phyloP scores from a whole-genome alignment of 2,888 invertebrate species.

The Drosophila meridiana region DNA sequence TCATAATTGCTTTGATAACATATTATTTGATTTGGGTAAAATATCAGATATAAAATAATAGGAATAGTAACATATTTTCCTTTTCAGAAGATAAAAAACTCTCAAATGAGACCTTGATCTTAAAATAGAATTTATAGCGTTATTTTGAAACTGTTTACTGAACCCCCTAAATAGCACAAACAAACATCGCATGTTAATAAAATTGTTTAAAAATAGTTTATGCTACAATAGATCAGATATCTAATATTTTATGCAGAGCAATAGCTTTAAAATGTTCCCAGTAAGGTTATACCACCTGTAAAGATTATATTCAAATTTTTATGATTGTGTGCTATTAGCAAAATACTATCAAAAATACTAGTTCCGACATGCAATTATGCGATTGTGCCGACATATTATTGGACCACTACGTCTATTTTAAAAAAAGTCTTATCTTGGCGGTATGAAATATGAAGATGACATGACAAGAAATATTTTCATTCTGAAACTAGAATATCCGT shows the following conservation, averaged over 20 bases:
- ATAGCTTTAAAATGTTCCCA: neutral
- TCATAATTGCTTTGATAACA: neutral
- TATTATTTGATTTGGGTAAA: too few species aligned
- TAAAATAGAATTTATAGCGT: neutral
- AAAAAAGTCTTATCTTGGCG: neutral
- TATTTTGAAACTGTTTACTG: too few species aligned
- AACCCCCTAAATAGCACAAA: neutral
- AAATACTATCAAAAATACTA: neutral
- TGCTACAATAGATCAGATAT: neutral
- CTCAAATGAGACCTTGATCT: too few species aligned
- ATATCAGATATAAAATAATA: neutral
- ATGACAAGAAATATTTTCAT: too few species aligned
- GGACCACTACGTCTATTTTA: neutral
- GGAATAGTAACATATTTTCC: neutral
- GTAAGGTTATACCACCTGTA: too few species aligned
- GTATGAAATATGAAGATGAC: neutral
- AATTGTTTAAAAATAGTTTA: neutral
- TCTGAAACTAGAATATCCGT: neutral
- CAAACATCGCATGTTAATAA: neutral
- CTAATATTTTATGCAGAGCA: neutral
- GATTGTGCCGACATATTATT: neutral
- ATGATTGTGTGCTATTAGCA: too few species aligned
- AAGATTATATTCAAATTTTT: neutral
- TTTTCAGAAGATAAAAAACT: neutral
- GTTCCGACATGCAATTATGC: neutral